Evolutionary conservation across 2,113 vertebrate genomes (phyloP), one percentile per base, ranked within the genome.

Genomic region (Osmerus mordax): DNA sequence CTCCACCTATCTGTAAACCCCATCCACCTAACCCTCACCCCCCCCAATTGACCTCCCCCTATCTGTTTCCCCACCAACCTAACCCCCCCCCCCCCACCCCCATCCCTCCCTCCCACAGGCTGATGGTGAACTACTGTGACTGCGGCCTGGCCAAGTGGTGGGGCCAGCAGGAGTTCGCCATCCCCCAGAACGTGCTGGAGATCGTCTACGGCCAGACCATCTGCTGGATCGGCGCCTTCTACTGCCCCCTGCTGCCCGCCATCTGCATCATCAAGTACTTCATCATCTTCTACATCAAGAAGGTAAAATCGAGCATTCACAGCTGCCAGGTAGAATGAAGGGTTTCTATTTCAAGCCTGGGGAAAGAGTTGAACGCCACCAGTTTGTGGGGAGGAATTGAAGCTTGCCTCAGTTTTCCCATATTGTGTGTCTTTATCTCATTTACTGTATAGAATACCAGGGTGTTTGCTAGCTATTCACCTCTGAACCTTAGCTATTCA

Each of bases 171-270:
- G 95, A 98, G 72, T 99, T 99, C 73, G 85, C 81, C 32, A 95
- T 99, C 81, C 95, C 97, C 54, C 94, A 96, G 70, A 98, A 96
- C 0, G 96, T 99, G 1, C 86, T 99, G 59, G 94, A 95, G 70
- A 97, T 99, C 0, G 90, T 98, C 63, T 98, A 99, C 0, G 97
- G 97, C 3, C 97, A 99, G 79, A 99, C 96, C 14, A 96, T 99
- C 77, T 99, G 97, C 87, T 99, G 97, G 97, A 97, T 98, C 0
- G 97, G 97, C 63, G 92, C 95, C 0, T 99, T 96, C 86, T 98
- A 96, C 90, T 95, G 94, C 59, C 97, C 97, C 0, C 82, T 98
- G 28, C 92, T 99, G 25, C 97, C 97, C 2, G 95, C 94, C 60
- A 94, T 99, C 78, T 95, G 95, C 76, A 95, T 93, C 18, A 68